These are phyloP conservation scores for Lordiphosa clarofinis DNA, from an alignment of 1,140 invertebrate genomes.

Conservation along the genomic window DNA sequence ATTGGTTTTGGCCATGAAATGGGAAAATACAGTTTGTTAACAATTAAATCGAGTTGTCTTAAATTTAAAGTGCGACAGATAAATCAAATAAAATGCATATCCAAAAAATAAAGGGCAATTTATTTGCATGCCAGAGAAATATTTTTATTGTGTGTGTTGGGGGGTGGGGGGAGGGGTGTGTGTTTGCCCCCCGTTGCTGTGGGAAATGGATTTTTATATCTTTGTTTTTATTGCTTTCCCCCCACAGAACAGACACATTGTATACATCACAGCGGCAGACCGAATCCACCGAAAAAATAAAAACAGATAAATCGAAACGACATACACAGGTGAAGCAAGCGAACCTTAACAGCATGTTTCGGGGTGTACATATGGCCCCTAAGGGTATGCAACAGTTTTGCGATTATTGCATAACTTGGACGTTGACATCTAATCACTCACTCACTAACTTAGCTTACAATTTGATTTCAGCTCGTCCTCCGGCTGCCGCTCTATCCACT, in stretches of 20 bases:
- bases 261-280: conserved; percentile 45
- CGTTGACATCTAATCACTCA: conserved; percentile 22
- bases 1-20: conserved; percentile 11
- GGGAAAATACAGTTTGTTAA: conserved; percentile 29
- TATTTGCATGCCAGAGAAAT: conserved; percentile 57
- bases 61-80: background rate
- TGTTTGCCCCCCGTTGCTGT: conserved; percentile 14
- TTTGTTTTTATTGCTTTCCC: conserved; percentile 62
- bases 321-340: background rate
- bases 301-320: conserved; percentile 27
- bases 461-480: conserved; percentile 14
- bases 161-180: too few relatives aligned
- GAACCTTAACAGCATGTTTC: too few relatives aligned
- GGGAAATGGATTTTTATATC: conserved; percentile 36
- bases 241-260: conserved; percentile 27
- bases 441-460: conserved; percentile 9
- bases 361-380: background rate
- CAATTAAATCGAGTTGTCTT: conserved; percentile 30
- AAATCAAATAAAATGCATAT: conserved; percentile 21
- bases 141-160: too few relatives aligned
- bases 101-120: conserved; percentile 47
- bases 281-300: too few relatives aligned
- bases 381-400: conserved; percentile 49
- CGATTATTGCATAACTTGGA: conserved; percentile 47
- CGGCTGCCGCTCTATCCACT: conserved; percentile 26